Base-by-base conservation (phyloP, 2,797 vertebrate genomes). In the Myripristis jacobus region DNA sequence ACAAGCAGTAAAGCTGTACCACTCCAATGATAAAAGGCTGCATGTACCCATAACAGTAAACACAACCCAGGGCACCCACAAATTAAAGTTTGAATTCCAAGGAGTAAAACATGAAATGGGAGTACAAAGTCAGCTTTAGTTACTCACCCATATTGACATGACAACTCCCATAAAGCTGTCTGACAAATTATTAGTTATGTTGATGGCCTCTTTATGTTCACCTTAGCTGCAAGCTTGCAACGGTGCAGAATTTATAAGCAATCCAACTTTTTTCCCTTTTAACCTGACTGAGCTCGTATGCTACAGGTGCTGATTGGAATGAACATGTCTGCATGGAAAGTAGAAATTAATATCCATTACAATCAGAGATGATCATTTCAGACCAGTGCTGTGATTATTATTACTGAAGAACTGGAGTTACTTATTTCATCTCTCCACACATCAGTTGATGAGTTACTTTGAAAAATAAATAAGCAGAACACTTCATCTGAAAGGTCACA, bases 401-500 rank as follows among this genome's bases (percentile, higher is more conserved):
- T 66, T 46, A 51, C 19, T 19, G 34, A 63, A 54, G 36, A 6
- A 55, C 55, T 19, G 25, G 51, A 73, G 68, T 50, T 79, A 70
- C 65, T 78, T 71, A 46, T 70, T 76, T 65, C n/a, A 50, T 87
- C 55, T 67, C 53, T 55, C 63, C 6, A 29, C 27, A n/a, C n/a
- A n/a, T n/a, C n/a, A n/a, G n/a, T n/a, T n/a, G n/a, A n/a, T n/a
- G n/a, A n/a, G n/a, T n/a, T n/a, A n/a, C n/a, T n/a, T n/a, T 44
- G 25, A 52, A 46, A 70, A 46, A 48, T 16, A 24, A 85, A 87
- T 78, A 83, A 88, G 79, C 57, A 71, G 75, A 75, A 61, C 62
- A 70, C 86, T 79, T 70, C 48, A 84, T 82, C 77, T 77, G 75
- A 89, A 91, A 93, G 89, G 88, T 91, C 90, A 87, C 74, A 77